Evolutionary conservation across 1,140 invertebrate genomes (phyloP).

Genomic region (Anadara kagoshimensis): DNA sequence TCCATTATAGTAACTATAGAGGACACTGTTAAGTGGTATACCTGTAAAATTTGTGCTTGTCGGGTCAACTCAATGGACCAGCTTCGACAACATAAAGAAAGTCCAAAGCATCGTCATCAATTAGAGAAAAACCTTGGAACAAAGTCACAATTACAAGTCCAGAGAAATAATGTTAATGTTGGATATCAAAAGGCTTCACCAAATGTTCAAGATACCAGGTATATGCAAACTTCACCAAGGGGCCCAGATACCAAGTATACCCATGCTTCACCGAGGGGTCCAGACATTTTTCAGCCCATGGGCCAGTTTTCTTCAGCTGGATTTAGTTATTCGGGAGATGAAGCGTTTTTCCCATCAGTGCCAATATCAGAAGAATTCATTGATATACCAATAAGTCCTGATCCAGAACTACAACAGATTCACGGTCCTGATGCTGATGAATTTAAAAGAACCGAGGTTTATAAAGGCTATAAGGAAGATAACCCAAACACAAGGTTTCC

Average conservation of each 20-base stretch:
- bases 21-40: slow-evolving; percentile 50
- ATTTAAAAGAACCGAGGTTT: too few species aligned
- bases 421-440: too few species aligned
- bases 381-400: too few species aligned
- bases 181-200: not conserved
- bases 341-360: too few species aligned
- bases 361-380: too few species aligned
- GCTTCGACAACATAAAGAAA: slow-evolving; percentile 47
- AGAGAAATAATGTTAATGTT: not conserved
- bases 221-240: not conserved
- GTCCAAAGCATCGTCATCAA: slow-evolving; percentile 47
- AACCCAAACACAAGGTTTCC: too few species aligned
- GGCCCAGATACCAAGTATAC: not conserved
- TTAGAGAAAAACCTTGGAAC: slow-evolving; percentile 6
- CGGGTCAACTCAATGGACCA: slow-evolving; percentile 56
- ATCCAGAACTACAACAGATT: too few species aligned
- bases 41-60: slow-evolving; percentile 56
- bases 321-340: not conserved
- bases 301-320: not conserved
- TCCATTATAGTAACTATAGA: not conserved
- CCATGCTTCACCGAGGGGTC: not conserved
- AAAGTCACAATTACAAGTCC: not conserved
- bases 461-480: too few species aligned
- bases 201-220: not conserved
- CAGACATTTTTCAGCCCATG: not conserved